Evolutionary conservation across 2,888 invertebrate species (phyloP), one percentile per base, ranked within the genome.

Genomic region (Eledone cirrhosa): DNA sequence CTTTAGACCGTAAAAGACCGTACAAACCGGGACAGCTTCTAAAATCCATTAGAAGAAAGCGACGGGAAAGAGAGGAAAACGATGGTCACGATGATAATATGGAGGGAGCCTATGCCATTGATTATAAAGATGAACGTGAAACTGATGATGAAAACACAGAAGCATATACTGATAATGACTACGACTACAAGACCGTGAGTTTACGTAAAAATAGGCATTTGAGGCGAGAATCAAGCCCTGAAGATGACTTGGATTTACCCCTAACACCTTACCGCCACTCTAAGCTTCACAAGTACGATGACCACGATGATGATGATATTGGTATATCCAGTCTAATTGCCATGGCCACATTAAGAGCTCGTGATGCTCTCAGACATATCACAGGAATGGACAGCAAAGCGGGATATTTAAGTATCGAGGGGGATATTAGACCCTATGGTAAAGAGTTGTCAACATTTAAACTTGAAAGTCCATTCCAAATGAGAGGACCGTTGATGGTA

Each of bases 391-490:
- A 47, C 24, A 47, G 76, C 27, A 48, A 47, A 48, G 48, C 47
- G 2, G 76, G 76, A 11, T 8, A 47, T 13, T n/a, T 76, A 0
- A 76, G 47, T 48, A 48, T 76, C 13, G 76, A 76, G 47, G 76
- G 76, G 14, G 76, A 76, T 27, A 24, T 76, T 22, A 76, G 47
- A 48, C 48, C 76, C 47, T 24, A 48, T 16, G 48, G 76, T 1
- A 48, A 24, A 24, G 11, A 13, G 8, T 16, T 48, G 48, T 47
- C 76, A 27, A 76, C 47, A 8, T 76, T 76, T 24, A 41, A 47
- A n/a, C 47, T 76, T 27, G 41, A 48, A 7, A 76, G 41, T 13
- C 76, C 76, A 47, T 76, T 76, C 47, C 76, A 48, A 22, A 47
- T 76, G 16, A n/a, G 48, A 48, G 76, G 76, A 11, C 48, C 76